phyloP scores from a whole-genome alignment of 2,888 invertebrate species.

The Spilarctia lutea region DNA sequence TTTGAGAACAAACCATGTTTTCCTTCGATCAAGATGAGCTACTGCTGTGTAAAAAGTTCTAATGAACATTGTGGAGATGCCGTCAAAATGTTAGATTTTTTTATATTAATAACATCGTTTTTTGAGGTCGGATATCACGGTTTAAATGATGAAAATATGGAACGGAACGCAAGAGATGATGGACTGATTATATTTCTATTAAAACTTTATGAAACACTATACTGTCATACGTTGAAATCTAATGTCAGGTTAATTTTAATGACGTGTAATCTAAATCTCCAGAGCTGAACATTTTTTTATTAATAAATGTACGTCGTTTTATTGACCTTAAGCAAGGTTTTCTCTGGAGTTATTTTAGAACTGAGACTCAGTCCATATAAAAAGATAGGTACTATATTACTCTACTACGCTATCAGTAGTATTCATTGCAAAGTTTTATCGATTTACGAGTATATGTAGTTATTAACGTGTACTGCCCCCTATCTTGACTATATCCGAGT shows the following conservation, averaged over 20 bases:
- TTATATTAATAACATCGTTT: background rate
- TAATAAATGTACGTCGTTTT: conserved; percentile 6
- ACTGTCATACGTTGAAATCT: conserved; percentile 21
- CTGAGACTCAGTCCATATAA: conserved; percentile 30
- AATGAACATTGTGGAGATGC: background rate
- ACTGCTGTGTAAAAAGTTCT: conserved; percentile 7
- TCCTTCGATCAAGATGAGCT: background rate
- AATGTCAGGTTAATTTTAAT: conserved; percentile 39
- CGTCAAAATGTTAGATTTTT: background rate
- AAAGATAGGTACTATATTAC: conserved; percentile 34
- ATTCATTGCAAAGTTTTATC: background rate
- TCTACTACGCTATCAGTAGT: conserved; percentile 16
- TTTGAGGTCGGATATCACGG: conserved; percentile 5
- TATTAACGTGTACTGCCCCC: background rate
- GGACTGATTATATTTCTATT: conserved; percentile 47
- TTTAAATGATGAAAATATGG: conserved; percentile 16
- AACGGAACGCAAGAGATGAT: conserved; percentile 38
- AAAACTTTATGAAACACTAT: conserved; percentile 32
- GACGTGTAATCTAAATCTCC: conserved; percentile 16
- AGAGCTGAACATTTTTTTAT: conserved; percentile 11
- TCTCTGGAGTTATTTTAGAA: conserved; percentile 27
- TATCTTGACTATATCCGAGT: background rate
- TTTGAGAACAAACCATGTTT: background rate
- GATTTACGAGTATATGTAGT: background rate
- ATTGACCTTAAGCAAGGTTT: conserved; percentile 19